Base-by-base conservation (phyloP, 2,888 invertebrate genomes). In the Keiferia lycopersicella region DNA sequence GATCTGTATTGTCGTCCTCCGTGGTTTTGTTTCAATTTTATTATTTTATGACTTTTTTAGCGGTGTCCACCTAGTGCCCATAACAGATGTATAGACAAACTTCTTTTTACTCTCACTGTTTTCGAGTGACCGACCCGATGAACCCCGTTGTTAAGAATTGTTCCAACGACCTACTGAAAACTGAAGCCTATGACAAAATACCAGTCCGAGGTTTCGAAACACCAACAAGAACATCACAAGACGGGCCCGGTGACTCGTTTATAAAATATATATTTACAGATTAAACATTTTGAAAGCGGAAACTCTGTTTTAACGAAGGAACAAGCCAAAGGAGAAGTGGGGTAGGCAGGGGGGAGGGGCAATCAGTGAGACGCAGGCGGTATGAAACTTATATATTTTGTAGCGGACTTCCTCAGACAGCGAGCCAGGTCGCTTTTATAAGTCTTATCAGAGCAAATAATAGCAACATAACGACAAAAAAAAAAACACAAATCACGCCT, bases 281-380 rank as follows among this genome's bases (percentile, higher is more conserved):
- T 53, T 53, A 53, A 53, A 53, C 26, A 22, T 53, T 53, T 53
- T 53, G 51, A 53, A 26, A 53, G 51, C 51, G 14, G 51, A 53
- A 53, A 53, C 51, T 53, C 50, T 14, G 14, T 53, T 53, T 53
- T 53, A 53, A 53, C 51, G 51, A 53, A 53, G 51, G 45, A 45
- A 41, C 14, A 41, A 45, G 45, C n/a, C n/a, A 16, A n/a, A n/a
- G 45, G n/a, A n/a, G 41, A n/a, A n/a, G 41, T 12, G 41, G n/a
- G 12, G 45, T n/a, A 16, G 45, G 45, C 3, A n/a, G n/a, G 45
- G 45, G 45, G 45, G 45, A n/a, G 45, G 16, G 45, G 45, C 45
- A 45, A 45, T 45, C 45, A 45, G 45, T 16, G 45, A 16, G 45
- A 45, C 45, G 45, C 45, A 16, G 45, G 16, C 45, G 45, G 45